Evolutionary conservation across 2,888 invertebrate species (phyloP).

Genomic region (Camponotus fellah): DNA sequence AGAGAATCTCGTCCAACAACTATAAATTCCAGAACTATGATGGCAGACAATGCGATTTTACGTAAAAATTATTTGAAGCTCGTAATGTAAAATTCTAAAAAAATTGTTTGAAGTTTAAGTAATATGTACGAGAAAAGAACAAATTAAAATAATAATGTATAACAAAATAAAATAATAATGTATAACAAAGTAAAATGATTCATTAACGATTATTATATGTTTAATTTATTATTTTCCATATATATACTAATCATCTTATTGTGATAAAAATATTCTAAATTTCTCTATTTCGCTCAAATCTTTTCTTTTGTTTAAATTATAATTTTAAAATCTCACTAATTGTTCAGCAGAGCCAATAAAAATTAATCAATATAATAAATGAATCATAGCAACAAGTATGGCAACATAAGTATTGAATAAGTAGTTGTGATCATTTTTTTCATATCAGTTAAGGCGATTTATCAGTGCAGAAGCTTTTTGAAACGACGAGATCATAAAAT

Average conservation of each 20-base stretch:
- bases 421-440: background rate
- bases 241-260: background rate
- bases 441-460: background rate
- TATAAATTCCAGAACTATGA: conserved; percentile 18
- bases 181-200: background rate
- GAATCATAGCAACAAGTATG: conserved; percentile 16
- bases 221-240: background rate
- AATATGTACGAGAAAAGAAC: background rate
- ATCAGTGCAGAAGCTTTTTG: conserved; percentile 3
- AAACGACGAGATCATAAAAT: background rate
- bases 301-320: background rate
- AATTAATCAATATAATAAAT: background rate
- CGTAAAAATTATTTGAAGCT: conserved; percentile 15
- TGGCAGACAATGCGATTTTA: conserved; percentile 21
- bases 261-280: background rate
- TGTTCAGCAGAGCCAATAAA: background rate
- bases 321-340: background rate
- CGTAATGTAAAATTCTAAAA: background rate
- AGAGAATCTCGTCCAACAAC: background rate
- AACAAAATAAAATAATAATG: background rate
- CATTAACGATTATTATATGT: background rate
- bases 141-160: background rate
- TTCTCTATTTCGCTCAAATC: background rate
- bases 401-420: background rate
- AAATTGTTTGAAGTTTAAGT: background rate